A percentile compares a stretch with the other conserved stretches of the same genome.
Conservation (phyloP, 2,797 vertebrate genomes). For the Myiotriccus ornatus region DNA sequence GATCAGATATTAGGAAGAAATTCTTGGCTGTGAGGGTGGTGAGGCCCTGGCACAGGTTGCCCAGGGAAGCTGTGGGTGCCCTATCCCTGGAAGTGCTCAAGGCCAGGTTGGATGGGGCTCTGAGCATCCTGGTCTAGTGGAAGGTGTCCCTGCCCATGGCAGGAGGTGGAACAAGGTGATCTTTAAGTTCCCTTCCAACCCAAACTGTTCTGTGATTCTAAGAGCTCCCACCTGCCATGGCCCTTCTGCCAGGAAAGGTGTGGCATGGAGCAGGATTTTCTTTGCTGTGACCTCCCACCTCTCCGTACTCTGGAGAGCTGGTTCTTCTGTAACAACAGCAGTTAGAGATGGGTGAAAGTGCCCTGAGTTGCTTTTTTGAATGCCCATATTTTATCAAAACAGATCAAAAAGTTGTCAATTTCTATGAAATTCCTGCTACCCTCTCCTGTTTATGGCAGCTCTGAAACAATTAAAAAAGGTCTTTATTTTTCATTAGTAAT, state of each 20-base stretch:
- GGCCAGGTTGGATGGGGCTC: fast-evolving
- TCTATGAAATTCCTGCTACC: background rate
- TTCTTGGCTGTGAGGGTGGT: fast-evolving
- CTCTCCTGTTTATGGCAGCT: background rate
- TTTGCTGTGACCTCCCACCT: background rate
- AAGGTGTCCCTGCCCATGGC: background rate
- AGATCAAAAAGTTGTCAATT: fast-evolving
- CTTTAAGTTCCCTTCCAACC: background rate
- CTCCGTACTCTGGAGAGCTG: background rate
- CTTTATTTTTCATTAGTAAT: background rate
- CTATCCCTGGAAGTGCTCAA: background rate
- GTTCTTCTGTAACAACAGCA: background rate
- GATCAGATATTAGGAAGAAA: background rate
- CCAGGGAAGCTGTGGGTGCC: background rate
- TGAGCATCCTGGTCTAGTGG: fast-evolving
- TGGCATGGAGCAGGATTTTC: background rate
- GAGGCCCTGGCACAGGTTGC: background rate
- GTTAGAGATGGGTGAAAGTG: background rate
- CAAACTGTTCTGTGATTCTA: background rate
- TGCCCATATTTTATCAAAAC: background rate
- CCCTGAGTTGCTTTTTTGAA: background rate
- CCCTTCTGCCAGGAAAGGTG: background rate
- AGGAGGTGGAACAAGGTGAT: background rate
- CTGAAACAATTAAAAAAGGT: background rate
- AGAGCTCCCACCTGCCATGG: background rate